Evolutionary conservation across 2,888 invertebrate species (phyloP).

Genomic region (Torymus texanus): DNA sequence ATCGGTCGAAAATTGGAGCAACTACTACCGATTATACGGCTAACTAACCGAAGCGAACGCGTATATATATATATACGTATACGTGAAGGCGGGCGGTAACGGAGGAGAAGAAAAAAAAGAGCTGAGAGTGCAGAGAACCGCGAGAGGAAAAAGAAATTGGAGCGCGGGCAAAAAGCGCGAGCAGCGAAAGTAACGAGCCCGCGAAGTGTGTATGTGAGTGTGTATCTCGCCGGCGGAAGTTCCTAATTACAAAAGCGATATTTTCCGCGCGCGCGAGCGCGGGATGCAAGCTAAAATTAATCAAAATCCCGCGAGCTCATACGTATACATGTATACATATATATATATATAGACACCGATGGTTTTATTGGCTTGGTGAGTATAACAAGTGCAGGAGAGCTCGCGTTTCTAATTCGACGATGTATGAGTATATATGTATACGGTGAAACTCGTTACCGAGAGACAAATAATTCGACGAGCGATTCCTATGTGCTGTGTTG

Average conservation of each 20-base stretch:
- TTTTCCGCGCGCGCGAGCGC: slow-evolving; percentile 30
- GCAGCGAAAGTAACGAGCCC: slow-evolving; percentile 50
- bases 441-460: slow-evolving; percentile 50
- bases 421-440: background rate
- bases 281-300: slow-evolving; percentile 54
- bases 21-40: background rate
- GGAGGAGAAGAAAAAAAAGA: background rate
- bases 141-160: slow-evolving; percentile 49
- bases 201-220: slow-evolving; percentile 30
- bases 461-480: slow-evolving; percentile 48
- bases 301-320: slow-evolving; percentile 36
- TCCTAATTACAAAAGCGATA: slow-evolving; percentile 54
- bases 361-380: slow-evolving; percentile 37
- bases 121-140: background rate
- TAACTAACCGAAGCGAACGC: background rate
- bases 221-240: slow-evolving; percentile 39
- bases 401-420: slow-evolving; percentile 50
- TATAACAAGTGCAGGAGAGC: slow-evolving; percentile 36
- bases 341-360: background rate
- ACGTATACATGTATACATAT: background rate
- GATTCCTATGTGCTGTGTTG: slow-evolving; percentile 1
- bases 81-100: background rate
- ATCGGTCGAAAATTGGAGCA: slow-evolving; percentile 28
- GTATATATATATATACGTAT: no score
- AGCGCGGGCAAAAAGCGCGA: slow-evolving; percentile 31